Conservation (phyloP, 1,140 invertebrate species). For the Brachionus manjavacas region DNA sequence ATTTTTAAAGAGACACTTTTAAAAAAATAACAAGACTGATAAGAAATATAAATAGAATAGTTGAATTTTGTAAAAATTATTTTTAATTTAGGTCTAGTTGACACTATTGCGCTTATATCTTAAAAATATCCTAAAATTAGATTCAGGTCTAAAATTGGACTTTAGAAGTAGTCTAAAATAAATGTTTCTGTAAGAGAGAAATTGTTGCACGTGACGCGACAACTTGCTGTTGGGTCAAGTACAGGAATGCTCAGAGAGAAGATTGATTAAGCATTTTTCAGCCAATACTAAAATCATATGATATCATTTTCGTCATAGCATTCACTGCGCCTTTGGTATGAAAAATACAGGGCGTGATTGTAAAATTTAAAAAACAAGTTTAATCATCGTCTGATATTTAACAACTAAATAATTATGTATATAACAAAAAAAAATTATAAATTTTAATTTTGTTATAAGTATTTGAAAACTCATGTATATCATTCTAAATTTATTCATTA, state of each 20-base stretch:
- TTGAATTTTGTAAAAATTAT: background rate
- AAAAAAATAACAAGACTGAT: background rate
- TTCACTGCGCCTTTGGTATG: background rate
- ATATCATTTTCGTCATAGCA: conserved; percentile 37
- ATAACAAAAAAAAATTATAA: background rate
- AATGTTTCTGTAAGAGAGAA: background rate
- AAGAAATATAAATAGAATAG: background rate
- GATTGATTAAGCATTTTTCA: conserved; percentile 25
- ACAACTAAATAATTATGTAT: background rate
- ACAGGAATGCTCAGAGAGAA: conserved; percentile 42
- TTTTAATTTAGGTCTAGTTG: background rate
- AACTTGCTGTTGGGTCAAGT: background rate
- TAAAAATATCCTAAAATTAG: too few relatives aligned
- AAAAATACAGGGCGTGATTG: background rate
- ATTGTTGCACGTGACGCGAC: background rate
- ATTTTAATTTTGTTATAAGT: background rate
- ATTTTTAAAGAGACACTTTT: background rate
- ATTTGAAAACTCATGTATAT: background rate
- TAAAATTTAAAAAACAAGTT: background rate
- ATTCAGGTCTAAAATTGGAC: background rate
- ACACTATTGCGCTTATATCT: background rate
- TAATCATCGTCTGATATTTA: background rate
- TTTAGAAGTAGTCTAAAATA: background rate
- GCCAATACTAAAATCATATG: background rate
- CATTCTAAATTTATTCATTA: background rate